These are phyloP conservation scores for Carcinoscorpius rotundicauda DNA, from an alignment of 1,140 invertebrate species.

Conservation along the genomic window DNA sequence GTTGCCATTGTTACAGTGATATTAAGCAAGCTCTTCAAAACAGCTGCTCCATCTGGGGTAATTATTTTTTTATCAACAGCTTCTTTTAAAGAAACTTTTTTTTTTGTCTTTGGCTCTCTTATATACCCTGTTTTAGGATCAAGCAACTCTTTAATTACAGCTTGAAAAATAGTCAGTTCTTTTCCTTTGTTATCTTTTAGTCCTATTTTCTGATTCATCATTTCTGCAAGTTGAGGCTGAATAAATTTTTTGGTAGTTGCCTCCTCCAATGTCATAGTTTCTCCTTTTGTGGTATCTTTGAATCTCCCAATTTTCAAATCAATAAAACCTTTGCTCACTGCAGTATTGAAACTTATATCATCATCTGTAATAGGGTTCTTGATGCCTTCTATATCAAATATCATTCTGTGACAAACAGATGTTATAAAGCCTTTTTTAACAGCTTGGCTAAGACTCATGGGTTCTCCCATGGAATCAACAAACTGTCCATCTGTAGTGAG, in stretches of 20 bases:
- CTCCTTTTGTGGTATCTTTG: constrained; percentile 55
- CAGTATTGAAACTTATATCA: constrained; percentile 72
- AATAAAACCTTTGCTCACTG: constrained; percentile 62
- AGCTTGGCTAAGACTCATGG: constrained; percentile 58
- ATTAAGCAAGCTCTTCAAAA: constrained; percentile 66
- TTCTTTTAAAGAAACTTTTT: constrained; percentile 65
- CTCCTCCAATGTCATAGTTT: constrained; percentile 53
- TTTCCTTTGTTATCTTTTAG: constrained; percentile 50
- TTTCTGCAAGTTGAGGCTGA: constrained; percentile 63
- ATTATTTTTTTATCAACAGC: constrained; percentile 72
- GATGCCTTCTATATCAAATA: constrained; percentile 84
- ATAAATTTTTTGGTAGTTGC: constrained; percentile 35
- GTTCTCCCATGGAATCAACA: constrained; percentile 53
- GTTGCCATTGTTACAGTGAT: constrained; percentile 73
- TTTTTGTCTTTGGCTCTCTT: constrained; percentile 58
- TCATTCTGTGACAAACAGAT: constrained; percentile 69
- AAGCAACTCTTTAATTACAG: constrained; percentile 65
- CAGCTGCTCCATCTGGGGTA: constrained; percentile 66
- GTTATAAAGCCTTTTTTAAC: constrained; percentile 72
- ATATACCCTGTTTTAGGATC: constrained; percentile 77
- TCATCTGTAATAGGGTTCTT: constrained; percentile 66
- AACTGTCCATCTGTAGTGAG: constrained; percentile 59
- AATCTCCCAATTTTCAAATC: constrained; percentile 59
- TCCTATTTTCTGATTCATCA: constrained; percentile 67
- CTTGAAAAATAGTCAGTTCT: constrained; percentile 69